A percentile compares a stretch with the other conserved stretches of the same genome.
Conservation (phyloP, 35 echinoderm and acorn worm species). For the Heliocidaris tuberculata region DNA sequence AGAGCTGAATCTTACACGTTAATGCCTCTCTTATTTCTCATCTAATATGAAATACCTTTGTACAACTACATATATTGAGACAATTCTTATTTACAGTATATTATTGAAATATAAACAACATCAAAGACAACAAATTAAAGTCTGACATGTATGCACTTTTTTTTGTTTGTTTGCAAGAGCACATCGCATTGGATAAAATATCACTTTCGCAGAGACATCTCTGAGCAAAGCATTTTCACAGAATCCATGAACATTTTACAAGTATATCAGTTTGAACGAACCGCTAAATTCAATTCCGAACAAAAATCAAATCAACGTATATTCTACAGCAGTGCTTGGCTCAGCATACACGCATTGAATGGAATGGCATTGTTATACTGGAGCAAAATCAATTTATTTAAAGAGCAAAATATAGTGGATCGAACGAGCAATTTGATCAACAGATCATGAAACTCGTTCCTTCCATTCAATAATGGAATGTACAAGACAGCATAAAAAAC, state of each 20-base stretch:
- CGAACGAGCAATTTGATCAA: background rate
- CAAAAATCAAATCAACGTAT: background rate
- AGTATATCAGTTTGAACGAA: background rate
- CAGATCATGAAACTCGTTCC: background rate
- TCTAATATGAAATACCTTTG: background rate
- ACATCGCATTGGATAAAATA: background rate
- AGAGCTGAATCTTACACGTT: background rate
- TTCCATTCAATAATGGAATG: background rate
- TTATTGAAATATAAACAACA: conserved; percentile 19
- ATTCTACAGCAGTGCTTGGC: background rate
- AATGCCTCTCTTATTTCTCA: background rate
- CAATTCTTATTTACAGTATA: conserved; percentile 13
- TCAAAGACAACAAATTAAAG: background rate
- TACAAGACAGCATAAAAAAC: background rate
- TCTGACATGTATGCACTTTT: background rate
- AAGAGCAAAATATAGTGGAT: background rate
- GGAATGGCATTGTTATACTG: background rate
- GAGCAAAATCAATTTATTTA: background rate
- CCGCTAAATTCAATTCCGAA: background rate
- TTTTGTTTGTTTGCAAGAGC: background rate
- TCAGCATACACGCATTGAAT: background rate
- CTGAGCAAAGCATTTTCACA: background rate
- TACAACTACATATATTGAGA: conserved; percentile 4
- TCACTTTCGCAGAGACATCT: background rate
- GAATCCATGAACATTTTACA: background rate